Conservation (phyloP, 1,140 invertebrate species). For the Artemia franciscana region DNA sequence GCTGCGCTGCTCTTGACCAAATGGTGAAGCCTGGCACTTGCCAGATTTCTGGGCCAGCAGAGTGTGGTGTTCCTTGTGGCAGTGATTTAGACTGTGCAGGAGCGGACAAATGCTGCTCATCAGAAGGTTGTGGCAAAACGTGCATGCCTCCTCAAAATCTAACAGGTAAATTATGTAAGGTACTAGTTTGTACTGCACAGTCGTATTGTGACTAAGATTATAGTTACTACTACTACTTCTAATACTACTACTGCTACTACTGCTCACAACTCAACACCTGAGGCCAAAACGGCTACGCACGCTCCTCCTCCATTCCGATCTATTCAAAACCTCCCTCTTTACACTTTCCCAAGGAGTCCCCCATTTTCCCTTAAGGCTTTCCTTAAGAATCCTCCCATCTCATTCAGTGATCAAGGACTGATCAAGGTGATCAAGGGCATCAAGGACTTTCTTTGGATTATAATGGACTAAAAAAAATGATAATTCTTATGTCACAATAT, state of each 20-base stretch:
- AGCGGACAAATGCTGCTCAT: constrained; percentile 52
- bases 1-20: constrained; percentile 47
- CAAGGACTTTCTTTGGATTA: background rate
- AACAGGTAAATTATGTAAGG: constrained; percentile 24
- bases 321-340: too few species aligned
- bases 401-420: background rate
- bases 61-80: constrained; percentile 37
- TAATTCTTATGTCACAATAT: too few species aligned
- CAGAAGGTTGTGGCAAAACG: constrained; percentile 36
- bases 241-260: too few species aligned
- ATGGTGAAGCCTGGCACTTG: constrained; percentile 49
- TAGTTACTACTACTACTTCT: too few species aligned
- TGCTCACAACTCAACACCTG: too few species aligned
- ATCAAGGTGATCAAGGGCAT: background rate
- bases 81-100: constrained; percentile 54
- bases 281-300: too few species aligned
- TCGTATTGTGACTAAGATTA: too few species aligned
- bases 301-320: too few species aligned
- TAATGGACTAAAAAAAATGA: too few species aligned
- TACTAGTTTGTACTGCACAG: background rate
- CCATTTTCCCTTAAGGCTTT: too few species aligned
- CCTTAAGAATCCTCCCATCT: too few species aligned
- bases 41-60: constrained; percentile 20
- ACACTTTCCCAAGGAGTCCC: too few species aligned
- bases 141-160: constrained; percentile 39